These are phyloP conservation scores for Magallana gigas DNA, from an alignment of 1,140 invertebrate genomes.

Conservation along the genomic window DNA sequence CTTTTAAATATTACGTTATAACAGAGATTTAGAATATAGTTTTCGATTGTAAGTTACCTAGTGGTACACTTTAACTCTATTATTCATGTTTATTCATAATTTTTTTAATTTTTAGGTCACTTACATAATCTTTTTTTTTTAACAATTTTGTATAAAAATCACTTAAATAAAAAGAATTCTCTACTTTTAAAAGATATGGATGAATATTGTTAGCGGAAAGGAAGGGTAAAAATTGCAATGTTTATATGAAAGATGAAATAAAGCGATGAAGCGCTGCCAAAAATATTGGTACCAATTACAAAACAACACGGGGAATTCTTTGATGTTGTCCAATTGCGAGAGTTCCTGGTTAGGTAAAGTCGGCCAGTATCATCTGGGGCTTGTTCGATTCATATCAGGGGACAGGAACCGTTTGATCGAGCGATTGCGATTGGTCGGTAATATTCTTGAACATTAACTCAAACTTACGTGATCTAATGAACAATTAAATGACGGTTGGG, in stretches of 20 bases:
- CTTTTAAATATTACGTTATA: neutral
- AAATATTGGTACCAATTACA: neutral
- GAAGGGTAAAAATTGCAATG: neutral
- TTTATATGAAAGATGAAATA: neutral
- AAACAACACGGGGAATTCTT: neutral
- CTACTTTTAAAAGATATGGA: no score
- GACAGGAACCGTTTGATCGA: constrained; percentile 6
- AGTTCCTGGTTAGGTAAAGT: neutral
- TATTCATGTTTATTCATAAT: no score
- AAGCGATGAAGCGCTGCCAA: neutral
- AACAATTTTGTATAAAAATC: no score
- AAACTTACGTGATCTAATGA: constrained; percentile 29
- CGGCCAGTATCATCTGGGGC: neutral
- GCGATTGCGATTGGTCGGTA: constrained; percentile 21
- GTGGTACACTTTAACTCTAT: no score
- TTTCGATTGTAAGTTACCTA: no score
- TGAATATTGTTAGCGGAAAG: no score
- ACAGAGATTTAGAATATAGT: no score
- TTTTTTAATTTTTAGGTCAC: no score
- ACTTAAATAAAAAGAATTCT: no score
- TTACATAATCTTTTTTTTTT: no score
- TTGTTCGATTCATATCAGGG: constrained; percentile 18
- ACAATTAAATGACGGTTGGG: neutral
- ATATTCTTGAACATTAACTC: constrained; percentile 26
- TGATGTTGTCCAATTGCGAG: constrained; percentile 4